phyloP scores from a whole-genome alignment of 2,113 vertebrate species.

The Miniopterus natalensis region DNA sequence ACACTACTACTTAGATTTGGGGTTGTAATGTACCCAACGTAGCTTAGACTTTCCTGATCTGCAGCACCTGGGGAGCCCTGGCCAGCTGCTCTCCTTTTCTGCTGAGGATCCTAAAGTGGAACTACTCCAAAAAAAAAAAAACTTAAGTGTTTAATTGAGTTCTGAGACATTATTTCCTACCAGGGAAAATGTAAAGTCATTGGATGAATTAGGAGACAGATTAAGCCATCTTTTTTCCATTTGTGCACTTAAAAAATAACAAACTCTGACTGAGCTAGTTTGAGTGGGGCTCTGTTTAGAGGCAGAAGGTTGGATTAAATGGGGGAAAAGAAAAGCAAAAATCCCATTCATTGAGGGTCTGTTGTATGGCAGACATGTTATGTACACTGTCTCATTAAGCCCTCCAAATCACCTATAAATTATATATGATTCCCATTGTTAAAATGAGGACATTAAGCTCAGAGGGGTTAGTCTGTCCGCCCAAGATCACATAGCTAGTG shows the following conservation, averaged over 20 bases:
- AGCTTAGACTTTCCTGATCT: not conserved
- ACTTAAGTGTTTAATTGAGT: not conserved
- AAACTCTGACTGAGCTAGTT: not conserved
- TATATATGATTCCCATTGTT: not conserved
- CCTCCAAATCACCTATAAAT: not conserved
- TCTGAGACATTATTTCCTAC: slow-evolving; percentile 31
- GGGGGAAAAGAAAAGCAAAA: not conserved
- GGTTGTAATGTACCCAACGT: not conserved
- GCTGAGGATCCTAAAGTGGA: not conserved
- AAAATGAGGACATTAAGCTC: not conserved
- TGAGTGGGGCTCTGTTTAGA: not conserved
- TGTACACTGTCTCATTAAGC: not conserved
- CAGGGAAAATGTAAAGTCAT: not conserved
- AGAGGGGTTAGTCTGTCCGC: not conserved
- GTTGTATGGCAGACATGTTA: not conserved
- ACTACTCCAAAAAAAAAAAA: not conserved
- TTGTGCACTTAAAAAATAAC: slow-evolving; percentile 22
- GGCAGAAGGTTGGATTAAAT: not conserved
- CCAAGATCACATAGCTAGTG: not conserved
- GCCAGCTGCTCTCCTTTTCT: not conserved
- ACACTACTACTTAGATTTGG: not conserved
- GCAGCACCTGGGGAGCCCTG: not conserved
- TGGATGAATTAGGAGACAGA: not conserved
- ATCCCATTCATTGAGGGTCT: not conserved
- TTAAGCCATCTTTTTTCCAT: not conserved